Evolutionary conservation across 2,888 invertebrate species (phyloP).

Genomic region (Drosophila pseudotakahashii): DNA sequence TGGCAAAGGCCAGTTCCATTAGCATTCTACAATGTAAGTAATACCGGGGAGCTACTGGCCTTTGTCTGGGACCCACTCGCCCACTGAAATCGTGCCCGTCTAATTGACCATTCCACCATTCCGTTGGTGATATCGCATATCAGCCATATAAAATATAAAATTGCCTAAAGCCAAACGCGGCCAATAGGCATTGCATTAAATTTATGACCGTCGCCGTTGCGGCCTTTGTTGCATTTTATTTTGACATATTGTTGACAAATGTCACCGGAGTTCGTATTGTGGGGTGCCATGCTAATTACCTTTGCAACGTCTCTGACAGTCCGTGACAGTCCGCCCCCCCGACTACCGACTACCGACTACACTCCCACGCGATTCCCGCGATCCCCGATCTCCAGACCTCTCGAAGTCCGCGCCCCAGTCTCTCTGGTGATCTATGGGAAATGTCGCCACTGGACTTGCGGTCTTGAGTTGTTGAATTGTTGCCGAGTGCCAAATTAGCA

Average conservation of each 20-base stretch:
- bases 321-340: slow-evolving; percentile 51
- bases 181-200: slow-evolving; percentile 57
- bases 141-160: slow-evolving; percentile 34
- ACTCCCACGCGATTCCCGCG: slow-evolving; percentile 48
- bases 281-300: slow-evolving; percentile 71
- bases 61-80: slow-evolving; percentile 29
- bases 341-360: slow-evolving; percentile 63
- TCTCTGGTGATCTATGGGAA: slow-evolving; percentile 58
- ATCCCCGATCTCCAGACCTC: not conserved
- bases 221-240: slow-evolving; percentile 49
- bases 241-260: slow-evolving; percentile 72
- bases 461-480: slow-evolving; percentile 27
- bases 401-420: slow-evolving; percentile 17
- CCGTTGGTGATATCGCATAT: slow-evolving; percentile 34
- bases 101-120: slow-evolving; percentile 32
- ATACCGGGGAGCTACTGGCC: slow-evolving; percentile 26
- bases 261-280: slow-evolving; percentile 50
- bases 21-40: slow-evolving; percentile 43
- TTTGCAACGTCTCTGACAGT: slow-evolving; percentile 64
- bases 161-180: slow-evolving; percentile 37
- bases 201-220: slow-evolving; percentile 56
- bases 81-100: slow-evolving; percentile 39
- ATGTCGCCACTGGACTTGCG: slow-evolving; percentile 13
- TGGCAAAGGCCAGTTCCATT: slow-evolving; percentile 37
- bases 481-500: slow-evolving; percentile 47